Percentiles rank a stretch among this genome's conserved stretches.
These are phyloP conservation scores for Phoebastria nigripes DNA, from an alignment of 2,797 vertebrate genomes.

Conservation along the genomic window DNA sequence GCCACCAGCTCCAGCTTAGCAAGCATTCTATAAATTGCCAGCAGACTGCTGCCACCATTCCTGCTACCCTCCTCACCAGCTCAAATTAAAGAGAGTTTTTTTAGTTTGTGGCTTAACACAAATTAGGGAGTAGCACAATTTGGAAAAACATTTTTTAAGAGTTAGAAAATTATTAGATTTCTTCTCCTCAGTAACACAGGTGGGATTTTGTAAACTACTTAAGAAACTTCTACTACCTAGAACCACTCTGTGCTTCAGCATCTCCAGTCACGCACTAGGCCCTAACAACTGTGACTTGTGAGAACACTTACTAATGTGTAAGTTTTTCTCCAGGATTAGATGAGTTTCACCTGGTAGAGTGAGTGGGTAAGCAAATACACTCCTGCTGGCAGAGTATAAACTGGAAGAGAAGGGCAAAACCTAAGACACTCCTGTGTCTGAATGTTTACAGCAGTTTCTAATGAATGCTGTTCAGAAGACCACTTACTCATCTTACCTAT, in stretches of 20 bases:
- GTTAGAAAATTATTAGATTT: neutral
- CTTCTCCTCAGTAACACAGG: neutral
- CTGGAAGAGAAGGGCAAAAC: neutral
- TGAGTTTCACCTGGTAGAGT: neutral
- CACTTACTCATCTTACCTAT: neutral
- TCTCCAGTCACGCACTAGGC: neutral
- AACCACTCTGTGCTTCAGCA: neutral
- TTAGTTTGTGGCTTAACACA: neutral
- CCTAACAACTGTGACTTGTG: neutral
- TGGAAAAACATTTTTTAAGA: neutral
- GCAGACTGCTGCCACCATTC: neutral
- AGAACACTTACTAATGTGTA: neutral
- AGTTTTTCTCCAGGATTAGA: neutral
- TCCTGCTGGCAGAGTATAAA: neutral
- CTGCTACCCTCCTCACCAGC: neutral
- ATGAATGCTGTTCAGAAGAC: neutral
- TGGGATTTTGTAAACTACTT: neutral
- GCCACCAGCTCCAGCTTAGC: neutral
- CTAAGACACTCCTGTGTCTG: neutral
- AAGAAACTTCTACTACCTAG: neutral
- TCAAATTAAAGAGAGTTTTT: neutral
- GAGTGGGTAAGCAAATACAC: neutral
- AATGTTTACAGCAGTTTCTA: neutral
- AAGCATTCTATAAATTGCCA: neutral
- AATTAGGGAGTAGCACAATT: neutral